These are phyloP conservation scores for Heliconius cydno DNA, from an alignment of 2,888 invertebrate genomes.

Conservation along the genomic window DNA sequence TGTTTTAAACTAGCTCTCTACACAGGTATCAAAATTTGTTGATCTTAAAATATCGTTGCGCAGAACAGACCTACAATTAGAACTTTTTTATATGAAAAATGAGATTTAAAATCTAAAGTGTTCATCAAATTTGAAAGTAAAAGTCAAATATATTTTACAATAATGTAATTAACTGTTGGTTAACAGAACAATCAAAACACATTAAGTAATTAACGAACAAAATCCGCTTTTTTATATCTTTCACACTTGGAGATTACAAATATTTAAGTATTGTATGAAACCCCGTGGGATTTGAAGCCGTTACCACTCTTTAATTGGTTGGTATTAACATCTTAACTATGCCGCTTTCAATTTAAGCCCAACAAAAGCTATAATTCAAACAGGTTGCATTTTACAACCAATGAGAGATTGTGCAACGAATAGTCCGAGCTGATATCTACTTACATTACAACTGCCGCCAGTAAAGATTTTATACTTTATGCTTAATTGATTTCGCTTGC, in stretches of 20 bases:
- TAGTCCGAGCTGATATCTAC: slow-evolving; percentile 9
- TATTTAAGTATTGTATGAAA: too few relatives aligned
- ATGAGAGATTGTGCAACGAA: slow-evolving; percentile 23
- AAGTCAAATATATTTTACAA: not conserved
- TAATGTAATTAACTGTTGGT: not conserved
- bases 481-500: slow-evolving; percentile 24
- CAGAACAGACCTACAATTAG: too few relatives aligned
- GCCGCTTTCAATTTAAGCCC: slow-evolving; percentile 26
- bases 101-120: not conserved
- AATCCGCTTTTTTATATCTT: not conserved
- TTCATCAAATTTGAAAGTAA: not conserved
- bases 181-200: not conserved
- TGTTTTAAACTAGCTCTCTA: slow-evolving; percentile 26
- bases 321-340: not conserved
- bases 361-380: slow-evolving; percentile 42
- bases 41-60: not conserved
- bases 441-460: slow-evolving; percentile 5
- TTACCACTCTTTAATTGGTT: not conserved
- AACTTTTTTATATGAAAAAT: not conserved
- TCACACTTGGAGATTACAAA: not conserved
- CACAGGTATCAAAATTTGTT: not conserved
- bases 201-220: not conserved
- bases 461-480: slow-evolving; percentile 12
- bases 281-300: not conserved
- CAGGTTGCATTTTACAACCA: slow-evolving; percentile 25